phyloP scores from a whole-genome alignment of 2,888 invertebrate species.

The Lepidocyrtinus sp. region DNA sequence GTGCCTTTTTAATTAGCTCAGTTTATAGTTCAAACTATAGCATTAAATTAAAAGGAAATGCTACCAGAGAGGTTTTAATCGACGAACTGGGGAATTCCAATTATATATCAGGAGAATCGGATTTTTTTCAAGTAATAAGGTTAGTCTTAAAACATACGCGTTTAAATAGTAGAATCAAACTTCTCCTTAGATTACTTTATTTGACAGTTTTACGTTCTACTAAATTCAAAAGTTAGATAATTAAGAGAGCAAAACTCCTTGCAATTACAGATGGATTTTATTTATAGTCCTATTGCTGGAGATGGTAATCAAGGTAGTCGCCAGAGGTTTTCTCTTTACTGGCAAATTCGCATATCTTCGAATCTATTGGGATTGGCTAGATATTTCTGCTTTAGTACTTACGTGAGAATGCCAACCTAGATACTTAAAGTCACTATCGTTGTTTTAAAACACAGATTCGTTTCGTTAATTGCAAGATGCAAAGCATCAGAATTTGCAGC shows the following conservation, averaged over 20 bases:
- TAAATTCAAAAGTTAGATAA: no score
- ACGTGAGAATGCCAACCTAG: slow-evolving; percentile 25
- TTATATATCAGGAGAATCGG: neutral
- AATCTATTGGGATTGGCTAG: slow-evolving; percentile 51
- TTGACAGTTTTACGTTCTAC: no score
- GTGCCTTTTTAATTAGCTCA: slow-evolving; percentile 55
- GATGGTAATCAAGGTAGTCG: slow-evolving; percentile 39
- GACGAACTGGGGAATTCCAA: neutral
- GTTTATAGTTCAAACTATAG: slow-evolving; percentile 15
- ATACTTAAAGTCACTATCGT: neutral
- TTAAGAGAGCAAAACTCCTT: no score
- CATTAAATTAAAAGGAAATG: slow-evolving; percentile 12
- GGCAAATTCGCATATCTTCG: slow-evolving; percentile 38
- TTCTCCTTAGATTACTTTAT: no score
- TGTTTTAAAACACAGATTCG: slow-evolving; percentile 40
- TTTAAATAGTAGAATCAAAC: no score
- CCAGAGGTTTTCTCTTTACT: slow-evolving; percentile 40
- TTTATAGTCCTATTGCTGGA: slow-evolving; percentile 34
- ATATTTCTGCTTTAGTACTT: slow-evolving; percentile 29
- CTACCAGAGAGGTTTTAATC: neutral
- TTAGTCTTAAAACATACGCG: slow-evolving; percentile 13
- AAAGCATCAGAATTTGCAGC: slow-evolving; percentile 46
- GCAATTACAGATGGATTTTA: slow-evolving; percentile 40
- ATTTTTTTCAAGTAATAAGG: slow-evolving; percentile 10
- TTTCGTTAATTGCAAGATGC: slow-evolving; percentile 41